Evolutionary conservation across 2,888 invertebrate species (phyloP), one percentile per base, ranked within the genome.

Genomic region (Agrotis ipsilon): DNA sequence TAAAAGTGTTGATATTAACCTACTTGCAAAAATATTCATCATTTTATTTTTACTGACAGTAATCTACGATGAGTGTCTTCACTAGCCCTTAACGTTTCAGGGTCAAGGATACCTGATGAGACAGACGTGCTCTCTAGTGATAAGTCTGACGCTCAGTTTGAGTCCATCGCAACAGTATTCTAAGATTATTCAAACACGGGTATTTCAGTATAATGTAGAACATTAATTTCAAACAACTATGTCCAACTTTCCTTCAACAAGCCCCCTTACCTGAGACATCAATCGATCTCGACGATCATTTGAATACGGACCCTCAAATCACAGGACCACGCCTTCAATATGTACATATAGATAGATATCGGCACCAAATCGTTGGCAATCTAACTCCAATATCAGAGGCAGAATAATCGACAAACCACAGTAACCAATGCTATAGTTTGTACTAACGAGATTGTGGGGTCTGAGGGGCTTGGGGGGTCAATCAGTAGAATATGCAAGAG

Each of bases 341-440:
- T n/a, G 27, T 32, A 55, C 9, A 13, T 27, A 58, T 48, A 9
- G 32, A 46, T 46, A 62, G 52, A n/a, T 62, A 54, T 63, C 76
- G 46, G 49, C 16, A 57, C 13, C 60, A 67, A 75, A 74, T 55
- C 55, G 62, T 54, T 54, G 62, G 48, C 78, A 71, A 75, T 75
- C 72, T 52, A 61, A 59, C 48, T 75, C 78, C 72, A 63, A 75
- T 75, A 75, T 63, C 58, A 62, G 51, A 24, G 62, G 16, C 52
- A 52, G 75, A 75, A 71, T 75, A 75, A 71, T 75, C 71, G 45
- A 71, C 75, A 54, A 77, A 59, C 75, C 75, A 32, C 78, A 75
- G 71, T 71, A 19, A 59, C 62, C 78, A 58, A 9, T 70, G 45
- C 48, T 54, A 72, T 55, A 74, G 76, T 57, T 74, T 61, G 55